A percentile compares a stretch with the other conserved stretches of the same genome.
Evolutionary conservation across 2,888 invertebrate species (phyloP).

Genomic region (Ophion ellenae): DNA sequence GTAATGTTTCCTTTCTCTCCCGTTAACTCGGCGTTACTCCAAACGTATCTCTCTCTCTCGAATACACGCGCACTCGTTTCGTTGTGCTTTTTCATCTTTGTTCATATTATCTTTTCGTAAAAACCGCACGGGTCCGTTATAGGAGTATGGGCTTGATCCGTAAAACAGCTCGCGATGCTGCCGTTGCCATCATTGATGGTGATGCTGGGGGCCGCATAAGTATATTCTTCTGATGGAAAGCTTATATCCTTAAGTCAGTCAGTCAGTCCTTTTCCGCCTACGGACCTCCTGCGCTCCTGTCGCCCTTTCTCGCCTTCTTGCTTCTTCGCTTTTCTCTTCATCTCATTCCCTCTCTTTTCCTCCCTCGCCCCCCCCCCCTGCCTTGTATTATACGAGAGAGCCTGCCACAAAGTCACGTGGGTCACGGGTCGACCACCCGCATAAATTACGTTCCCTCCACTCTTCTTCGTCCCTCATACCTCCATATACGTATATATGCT

Average conservation of each 20-base stretch:
- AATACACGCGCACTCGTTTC: constrained; percentile 36
- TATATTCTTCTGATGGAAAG: constrained; percentile 61
- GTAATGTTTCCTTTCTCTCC: constrained; percentile 46
- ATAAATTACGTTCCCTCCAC: constrained; percentile 62
- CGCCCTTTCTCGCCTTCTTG: constrained; percentile 60
- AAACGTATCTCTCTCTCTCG: constrained; percentile 36
- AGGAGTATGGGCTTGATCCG: constrained; percentile 59
- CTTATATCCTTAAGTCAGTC: constrained; percentile 56
- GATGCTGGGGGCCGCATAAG: constrained; percentile 55
- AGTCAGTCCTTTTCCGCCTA: constrained; percentile 66
- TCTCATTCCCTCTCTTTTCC: constrained; percentile 12
- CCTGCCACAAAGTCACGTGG: constrained; percentile 65
- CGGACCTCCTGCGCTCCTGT: constrained; percentile 64
- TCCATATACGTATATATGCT: constrained; percentile 16
- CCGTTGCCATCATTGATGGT: constrained; percentile 45
- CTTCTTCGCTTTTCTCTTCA: constrained; percentile 21
- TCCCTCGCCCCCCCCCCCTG: constrained; percentile 29
- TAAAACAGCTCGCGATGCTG: constrained; percentile 65
- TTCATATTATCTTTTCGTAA: constrained; percentile 28
- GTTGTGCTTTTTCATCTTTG: constrained; percentile 9
- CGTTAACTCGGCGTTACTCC: constrained; percentile 15
- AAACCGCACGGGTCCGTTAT: constrained; percentile 63
- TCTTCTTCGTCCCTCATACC: constrained; percentile 39
- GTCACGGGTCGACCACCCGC: constrained; percentile 67
- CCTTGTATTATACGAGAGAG: constrained; percentile 60